phyloP scores from a whole-genome alignment of 1,140 invertebrate species.

The Ceratitis capitata region DNA sequence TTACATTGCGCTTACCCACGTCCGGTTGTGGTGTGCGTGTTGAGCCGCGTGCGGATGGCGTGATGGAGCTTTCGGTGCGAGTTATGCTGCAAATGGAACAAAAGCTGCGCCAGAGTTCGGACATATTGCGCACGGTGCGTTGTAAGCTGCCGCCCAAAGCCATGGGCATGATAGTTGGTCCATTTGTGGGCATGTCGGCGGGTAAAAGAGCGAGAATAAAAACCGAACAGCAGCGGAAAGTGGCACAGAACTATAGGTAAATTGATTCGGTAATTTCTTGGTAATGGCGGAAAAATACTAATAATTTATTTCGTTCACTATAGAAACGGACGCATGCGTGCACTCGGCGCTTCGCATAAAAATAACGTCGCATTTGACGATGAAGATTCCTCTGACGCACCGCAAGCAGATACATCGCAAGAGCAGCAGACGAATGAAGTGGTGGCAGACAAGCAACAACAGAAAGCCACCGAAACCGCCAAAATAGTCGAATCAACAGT shows the following conservation, averaged over 20 bases:
- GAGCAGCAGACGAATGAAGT: not conserved
- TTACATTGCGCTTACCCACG: conserved; percentile 71
- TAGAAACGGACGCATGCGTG: conserved; percentile 63
- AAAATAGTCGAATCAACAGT: not conserved
- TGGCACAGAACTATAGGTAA: conserved; percentile 32
- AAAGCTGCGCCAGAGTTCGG: conserved; percentile 74
- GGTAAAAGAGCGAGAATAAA: not conserved
- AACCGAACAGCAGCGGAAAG: not conserved
- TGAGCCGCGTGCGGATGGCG: conserved; percentile 65
- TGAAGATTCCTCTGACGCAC: conserved; percentile 1
- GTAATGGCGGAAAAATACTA: not conserved
- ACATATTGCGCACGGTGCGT: conserved; percentile 72
- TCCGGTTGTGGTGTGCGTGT: conserved; percentile 76
- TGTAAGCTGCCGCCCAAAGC: conserved; percentile 65
- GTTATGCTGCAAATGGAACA: conserved; percentile 77
- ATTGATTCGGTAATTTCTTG: not conserved
- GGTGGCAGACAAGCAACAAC: not conserved
- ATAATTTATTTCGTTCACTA: not conserved
- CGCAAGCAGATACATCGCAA: conserved; percentile 17
- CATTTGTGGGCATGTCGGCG: not conserved
- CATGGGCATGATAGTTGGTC: conserved; percentile 56
- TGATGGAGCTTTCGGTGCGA: conserved; percentile 71
- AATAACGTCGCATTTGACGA: not conserved
- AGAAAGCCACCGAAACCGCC: not conserved
- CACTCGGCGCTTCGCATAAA: not conserved